phyloP scores from a whole-genome alignment of 2,113 vertebrate genomes.

The Onychostruthus taczanowskii region DNA sequence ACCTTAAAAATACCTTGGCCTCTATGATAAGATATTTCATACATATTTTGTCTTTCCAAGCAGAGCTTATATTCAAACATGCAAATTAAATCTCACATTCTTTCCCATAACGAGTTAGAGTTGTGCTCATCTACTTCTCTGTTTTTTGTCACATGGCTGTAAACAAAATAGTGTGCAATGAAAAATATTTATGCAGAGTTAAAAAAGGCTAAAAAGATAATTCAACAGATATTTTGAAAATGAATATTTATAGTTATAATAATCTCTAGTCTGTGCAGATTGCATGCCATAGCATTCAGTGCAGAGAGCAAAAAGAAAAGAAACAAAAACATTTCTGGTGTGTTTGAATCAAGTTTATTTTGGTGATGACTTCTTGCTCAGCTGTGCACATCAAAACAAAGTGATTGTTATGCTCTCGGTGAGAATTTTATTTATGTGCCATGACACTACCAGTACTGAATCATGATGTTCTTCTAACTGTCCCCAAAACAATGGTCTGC shows the following conservation, averaged over 20 bases:
- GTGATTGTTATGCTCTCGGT: slow-evolving; percentile 47
- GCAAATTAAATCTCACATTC: not conserved
- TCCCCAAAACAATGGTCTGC: slow-evolving; percentile 23
- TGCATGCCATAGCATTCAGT: not conserved
- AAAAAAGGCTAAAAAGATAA: not conserved
- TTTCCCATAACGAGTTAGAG: not conserved
- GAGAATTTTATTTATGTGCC: slow-evolving; percentile 44
- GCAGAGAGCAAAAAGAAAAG: not conserved
- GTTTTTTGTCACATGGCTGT: not conserved
- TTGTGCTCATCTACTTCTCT: not conserved
- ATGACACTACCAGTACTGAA: slow-evolving; percentile 40
- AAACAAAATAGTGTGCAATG: not conserved
- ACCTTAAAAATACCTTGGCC: not conserved
- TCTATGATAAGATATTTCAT: not conserved
- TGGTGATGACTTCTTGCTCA: slow-evolving; percentile 52
- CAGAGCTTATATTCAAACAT: not conserved
- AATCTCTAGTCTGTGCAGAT: not conserved
- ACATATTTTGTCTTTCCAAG: not conserved
- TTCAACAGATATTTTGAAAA: not conserved
- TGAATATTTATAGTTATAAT: not conserved
- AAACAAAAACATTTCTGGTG: slow-evolving; percentile 27
- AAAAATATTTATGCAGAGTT: not conserved
- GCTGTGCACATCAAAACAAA: slow-evolving; percentile 61
- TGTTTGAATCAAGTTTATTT: slow-evolving; percentile 47
- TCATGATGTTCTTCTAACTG: slow-evolving; percentile 40